Evolutionary conservation across 2,113 vertebrate genomes (phyloP), one percentile per base, ranked within the genome.

Genomic region (Pteropus alecto): DNA sequence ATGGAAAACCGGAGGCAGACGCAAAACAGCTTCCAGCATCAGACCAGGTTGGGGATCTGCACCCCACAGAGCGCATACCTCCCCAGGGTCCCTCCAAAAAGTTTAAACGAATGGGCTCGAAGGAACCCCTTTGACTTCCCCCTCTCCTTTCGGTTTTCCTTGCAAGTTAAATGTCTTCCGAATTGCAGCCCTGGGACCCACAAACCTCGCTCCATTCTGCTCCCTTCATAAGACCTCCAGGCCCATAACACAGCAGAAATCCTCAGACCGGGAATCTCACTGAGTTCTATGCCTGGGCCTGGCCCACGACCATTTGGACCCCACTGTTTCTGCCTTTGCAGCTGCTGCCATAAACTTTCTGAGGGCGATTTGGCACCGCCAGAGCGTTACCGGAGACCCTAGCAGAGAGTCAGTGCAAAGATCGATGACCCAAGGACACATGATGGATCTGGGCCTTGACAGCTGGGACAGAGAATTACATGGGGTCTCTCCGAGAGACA

Each of bases 341-440:
- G 98, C 92, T 95, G 97, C 96, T 94, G 85, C 87, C 93, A 86
- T 96, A 79, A 98, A 93, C 94, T 98, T 98, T 94, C 97, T 76
- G 67, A 86, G 95, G 63, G 95, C 87, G 92, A 63, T 92, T 24
- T 95, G 96, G 88, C 87, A 54, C 97, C 38, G 26, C 43, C 2
- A 35, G 90, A 94, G 95, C 28, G 88, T 97, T 95, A 82, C 93
- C 85, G 95, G 97, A 97, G 98, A 97, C 93, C 87, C 84, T 0
- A n/a, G 70, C 48, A n/a, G 79, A 38, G 14, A 61, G 38, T 9
- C 19, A 71, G 87, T 46, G 79, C 87, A 15, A 78, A 38, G 87
- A 89, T n/a, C 60, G 1, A 73, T 35, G 86, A 28, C 24, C 0
- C 0, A 19, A 35, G 71, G 82, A 70, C 94, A 58, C 0, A 33